Evolutionary conservation across 2,888 invertebrate genomes (phyloP).

Genomic region (Drosophila atripex): DNA sequence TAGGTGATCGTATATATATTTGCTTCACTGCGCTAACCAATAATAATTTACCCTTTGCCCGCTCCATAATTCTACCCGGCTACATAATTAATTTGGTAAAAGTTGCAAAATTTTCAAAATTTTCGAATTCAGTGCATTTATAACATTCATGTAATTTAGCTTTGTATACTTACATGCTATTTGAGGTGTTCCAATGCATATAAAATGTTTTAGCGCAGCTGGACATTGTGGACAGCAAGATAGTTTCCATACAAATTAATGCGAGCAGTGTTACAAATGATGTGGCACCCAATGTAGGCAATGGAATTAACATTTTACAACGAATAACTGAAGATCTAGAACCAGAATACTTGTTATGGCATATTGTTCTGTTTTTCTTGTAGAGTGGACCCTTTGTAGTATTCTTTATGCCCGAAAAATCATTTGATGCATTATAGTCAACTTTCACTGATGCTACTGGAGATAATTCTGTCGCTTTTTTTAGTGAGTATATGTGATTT

Average conservation of each 20-base stretch:
- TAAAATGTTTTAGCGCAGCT: slow-evolving; percentile 93
- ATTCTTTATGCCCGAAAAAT: slow-evolving; percentile 1
- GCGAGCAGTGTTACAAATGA: slow-evolving; percentile 86
- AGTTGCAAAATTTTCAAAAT: too few species aligned
- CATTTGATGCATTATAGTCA: background rate
- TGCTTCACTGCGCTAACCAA: too few species aligned
- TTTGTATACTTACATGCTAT: slow-evolving; percentile 87
- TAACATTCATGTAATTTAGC: background rate
- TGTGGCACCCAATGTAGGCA: slow-evolving; percentile 83
- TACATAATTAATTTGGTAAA: too few species aligned
- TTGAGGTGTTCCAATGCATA: slow-evolving; percentile 96
- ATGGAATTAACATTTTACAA: slow-evolving; percentile 75
- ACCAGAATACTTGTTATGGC: background rate
- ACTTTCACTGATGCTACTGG: background rate
- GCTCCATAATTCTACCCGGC: too few species aligned
- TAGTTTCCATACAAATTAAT: slow-evolving; percentile 86
- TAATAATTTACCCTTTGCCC: too few species aligned
- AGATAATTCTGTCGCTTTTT: slow-evolving; percentile 7
- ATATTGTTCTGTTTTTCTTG: slow-evolving; percentile 25
- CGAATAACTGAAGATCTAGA: slow-evolving; percentile 25
- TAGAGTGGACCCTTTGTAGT: background rate
- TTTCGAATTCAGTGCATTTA: too few species aligned
- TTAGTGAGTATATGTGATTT: background rate
- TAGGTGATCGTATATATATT: too few species aligned
- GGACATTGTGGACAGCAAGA: slow-evolving; percentile 85